Evolutionary conservation across 2,888 invertebrate genomes (phyloP).

Genomic region (Monochamus alternatus): DNA sequence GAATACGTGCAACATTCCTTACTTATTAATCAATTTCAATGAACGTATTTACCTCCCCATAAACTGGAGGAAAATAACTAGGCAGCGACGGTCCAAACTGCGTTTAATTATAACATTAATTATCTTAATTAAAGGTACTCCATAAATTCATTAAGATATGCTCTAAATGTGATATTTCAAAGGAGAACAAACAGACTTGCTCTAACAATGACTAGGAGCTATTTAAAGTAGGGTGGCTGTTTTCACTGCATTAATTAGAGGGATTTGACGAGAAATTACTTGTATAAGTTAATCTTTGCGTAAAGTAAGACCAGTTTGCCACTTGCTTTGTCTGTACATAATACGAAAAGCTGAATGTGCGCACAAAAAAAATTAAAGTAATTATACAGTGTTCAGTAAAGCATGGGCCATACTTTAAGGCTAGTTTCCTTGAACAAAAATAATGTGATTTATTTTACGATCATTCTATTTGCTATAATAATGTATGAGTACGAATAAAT

Average conservation of each 20-base stretch:
- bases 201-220: background rate
- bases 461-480: no score
- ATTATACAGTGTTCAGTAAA: no score
- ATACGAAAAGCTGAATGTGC: no score
- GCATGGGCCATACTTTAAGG: no score
- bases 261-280: background rate
- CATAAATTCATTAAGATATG: slow-evolving; percentile 17
- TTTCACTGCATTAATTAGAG: slow-evolving; percentile 10
- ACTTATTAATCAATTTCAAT: slow-evolving; percentile 7
- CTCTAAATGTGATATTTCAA: slow-evolving; percentile 16
- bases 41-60: slow-evolving; percentile 1
- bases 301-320: no score
- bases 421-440: no score
- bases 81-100: background rate
- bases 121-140: slow-evolving; percentile 22
- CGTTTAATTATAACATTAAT: slow-evolving; percentile 19
- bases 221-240: slow-evolving; percentile 8
- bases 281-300: background rate
- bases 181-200: slow-evolving; percentile 14
- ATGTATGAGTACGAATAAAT: no score
- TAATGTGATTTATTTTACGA: no score
- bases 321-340: no score
- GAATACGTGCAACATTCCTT: background rate
- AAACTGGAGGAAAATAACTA: background rate
- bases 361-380: no score